These are phyloP conservation scores for Muscicapa comitata DNA, from an alignment of 2,797 vertebrate genomes.

Conservation along the genomic window DNA sequence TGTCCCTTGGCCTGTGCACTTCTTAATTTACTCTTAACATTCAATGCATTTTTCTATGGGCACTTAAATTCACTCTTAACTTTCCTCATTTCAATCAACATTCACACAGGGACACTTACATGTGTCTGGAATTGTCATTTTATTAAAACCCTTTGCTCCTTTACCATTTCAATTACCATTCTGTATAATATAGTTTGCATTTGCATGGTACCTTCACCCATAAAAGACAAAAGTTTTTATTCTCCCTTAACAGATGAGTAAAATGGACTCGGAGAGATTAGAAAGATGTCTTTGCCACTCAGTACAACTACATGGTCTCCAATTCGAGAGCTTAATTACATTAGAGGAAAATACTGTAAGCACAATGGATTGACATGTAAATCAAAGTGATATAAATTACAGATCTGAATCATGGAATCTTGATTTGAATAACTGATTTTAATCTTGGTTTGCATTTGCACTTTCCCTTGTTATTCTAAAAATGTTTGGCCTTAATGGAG, in stretches of 20 bases:
- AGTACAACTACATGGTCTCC: neutral
- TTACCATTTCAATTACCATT: constrained; percentile 44
- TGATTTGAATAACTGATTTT: constrained; percentile 14
- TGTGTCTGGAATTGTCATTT: constrained; percentile 34
- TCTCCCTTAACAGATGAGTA: constrained; percentile 1
- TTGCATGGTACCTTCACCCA: constrained; percentile 26
- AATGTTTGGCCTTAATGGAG: neutral
- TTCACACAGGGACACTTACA: neutral
- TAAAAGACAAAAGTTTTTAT: constrained; percentile 35
- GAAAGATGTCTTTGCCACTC: neutral
- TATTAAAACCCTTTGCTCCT: constrained; percentile 33
- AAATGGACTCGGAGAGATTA: constrained; percentile 10
- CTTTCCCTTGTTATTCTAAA: constrained; percentile 13
- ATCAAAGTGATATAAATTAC: constrained; percentile 25
- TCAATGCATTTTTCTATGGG: neutral
- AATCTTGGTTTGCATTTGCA: neutral
- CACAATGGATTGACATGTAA: neutral
- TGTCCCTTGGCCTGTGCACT: neutral
- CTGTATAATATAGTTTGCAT: constrained; percentile 33
- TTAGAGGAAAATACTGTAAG: neutral
- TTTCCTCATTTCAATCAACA: constrained; percentile 25
- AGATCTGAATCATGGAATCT: neutral
- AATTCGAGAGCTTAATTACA: neutral
- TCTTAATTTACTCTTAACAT: constrained; percentile 45
- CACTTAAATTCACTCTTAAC: constrained; percentile 42